phyloP scores from a whole-genome alignment of 2,113 vertebrate species.

The Ovis canadensis region DNA sequence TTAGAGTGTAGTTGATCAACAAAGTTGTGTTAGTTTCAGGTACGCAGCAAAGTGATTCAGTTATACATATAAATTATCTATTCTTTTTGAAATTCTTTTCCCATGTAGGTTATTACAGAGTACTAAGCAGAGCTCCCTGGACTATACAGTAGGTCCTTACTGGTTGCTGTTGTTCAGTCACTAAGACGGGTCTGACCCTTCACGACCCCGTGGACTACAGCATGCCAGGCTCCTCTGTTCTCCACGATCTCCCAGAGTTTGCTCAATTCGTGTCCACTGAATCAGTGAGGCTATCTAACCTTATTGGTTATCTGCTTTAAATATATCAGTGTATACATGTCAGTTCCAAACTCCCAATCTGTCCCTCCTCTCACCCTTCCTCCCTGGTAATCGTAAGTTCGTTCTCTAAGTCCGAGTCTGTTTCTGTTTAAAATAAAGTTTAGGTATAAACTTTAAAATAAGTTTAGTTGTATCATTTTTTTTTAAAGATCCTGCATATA shows the following conservation, averaged over 20 bases:
- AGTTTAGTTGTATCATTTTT: neutral
- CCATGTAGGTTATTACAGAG: neutral
- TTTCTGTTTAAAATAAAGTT: neutral
- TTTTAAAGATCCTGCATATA: neutral
- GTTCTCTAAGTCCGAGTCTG: neutral
- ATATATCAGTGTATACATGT: neutral
- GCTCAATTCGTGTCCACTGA: neutral
- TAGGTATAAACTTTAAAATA: neutral
- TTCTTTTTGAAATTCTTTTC: neutral
- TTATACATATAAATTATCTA: neutral
- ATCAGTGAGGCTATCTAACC: neutral
- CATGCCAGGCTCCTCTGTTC: neutral
- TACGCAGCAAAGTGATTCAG: neutral
- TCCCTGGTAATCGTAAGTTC: neutral
- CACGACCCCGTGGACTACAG: neutral
- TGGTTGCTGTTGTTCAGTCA: neutral
- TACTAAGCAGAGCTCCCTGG: neutral
- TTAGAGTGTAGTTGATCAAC: neutral
- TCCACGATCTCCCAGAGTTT: neutral
- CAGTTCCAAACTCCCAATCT: neutral
- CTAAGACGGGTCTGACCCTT: neutral
- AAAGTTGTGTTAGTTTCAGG: neutral
- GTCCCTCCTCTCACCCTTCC: neutral
- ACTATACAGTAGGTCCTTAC: neutral
- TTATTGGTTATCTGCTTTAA: neutral